Evolutionary conservation across 2,113 vertebrate species (phyloP).

Genomic region (Rhinolophus ferrumequinum): DNA sequence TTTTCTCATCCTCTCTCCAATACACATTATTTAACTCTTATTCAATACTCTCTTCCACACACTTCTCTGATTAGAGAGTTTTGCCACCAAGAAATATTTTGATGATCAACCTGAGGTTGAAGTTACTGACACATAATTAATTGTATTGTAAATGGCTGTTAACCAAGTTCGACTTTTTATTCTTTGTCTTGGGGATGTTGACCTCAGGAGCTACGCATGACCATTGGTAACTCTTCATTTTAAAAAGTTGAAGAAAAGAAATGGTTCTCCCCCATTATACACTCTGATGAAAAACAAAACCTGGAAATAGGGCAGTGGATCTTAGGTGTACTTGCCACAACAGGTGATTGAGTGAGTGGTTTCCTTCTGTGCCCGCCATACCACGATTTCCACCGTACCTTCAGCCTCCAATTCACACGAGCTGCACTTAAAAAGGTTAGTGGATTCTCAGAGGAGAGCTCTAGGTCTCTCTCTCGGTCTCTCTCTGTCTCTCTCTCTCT

Average conservation of each 20-base stretch:
- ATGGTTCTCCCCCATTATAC: no score
- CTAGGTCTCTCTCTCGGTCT: not conserved
- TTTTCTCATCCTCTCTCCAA: not conserved
- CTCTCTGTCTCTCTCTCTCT: not conserved
- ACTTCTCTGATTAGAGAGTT: not conserved
- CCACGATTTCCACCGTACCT: fast-evolving
- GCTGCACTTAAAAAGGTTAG: not conserved
- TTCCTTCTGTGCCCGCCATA: fast-evolving
- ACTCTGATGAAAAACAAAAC: not conserved
- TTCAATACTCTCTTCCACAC: not conserved
- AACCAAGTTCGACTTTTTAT: not conserved
- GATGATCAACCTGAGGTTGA: not conserved
- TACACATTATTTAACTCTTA: not conserved
- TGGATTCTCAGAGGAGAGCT: no score
- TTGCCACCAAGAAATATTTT: not conserved
- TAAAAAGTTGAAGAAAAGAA: not conserved
- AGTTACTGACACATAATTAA: not conserved
- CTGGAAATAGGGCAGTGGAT: not conserved
- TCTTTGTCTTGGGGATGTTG: not conserved
- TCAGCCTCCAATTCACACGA: not conserved
- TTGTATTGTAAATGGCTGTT: not conserved
- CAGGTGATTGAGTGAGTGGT: fast-evolving
- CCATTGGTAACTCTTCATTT: not conserved
- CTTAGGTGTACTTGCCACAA: fast-evolving
- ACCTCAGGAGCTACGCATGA: not conserved